Percentiles rank a stretch among this genome's conserved stretches.
These are phyloP conservation scores for Drosophila bunnanda DNA, from an alignment of 2,888 invertebrate genomes.

Conservation along the genomic window DNA sequence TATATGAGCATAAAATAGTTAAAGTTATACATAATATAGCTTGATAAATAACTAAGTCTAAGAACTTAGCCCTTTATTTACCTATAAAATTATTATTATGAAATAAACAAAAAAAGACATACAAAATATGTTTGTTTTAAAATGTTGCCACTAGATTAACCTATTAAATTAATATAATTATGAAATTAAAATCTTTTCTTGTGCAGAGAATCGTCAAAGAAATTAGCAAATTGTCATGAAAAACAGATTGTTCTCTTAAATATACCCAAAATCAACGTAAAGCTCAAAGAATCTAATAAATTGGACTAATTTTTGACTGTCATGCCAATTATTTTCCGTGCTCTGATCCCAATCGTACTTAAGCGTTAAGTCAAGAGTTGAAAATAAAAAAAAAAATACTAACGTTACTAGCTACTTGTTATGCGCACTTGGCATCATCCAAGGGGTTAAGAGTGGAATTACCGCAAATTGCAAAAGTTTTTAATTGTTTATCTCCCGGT, in stretches of 20 bases:
- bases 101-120: no score
- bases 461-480: conserved; percentile 80
- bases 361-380: neutral
- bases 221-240: neutral
- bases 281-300: neutral
- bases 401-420: conserved; percentile 23
- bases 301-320: neutral
- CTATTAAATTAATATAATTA: no score
- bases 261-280: neutral
- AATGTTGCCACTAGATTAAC: no score
- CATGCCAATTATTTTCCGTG: conserved; percentile 11
- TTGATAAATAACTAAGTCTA: no score
- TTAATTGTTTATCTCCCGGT: conserved; percentile 77
- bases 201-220: neutral
- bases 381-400: neutral
- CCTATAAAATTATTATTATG: no score
- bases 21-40: no score
- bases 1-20: no score
- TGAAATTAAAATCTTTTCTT: no score
- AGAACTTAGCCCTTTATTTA: no score
- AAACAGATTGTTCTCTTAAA: neutral
- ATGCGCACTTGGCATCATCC: conserved; percentile 43
- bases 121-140: no score
- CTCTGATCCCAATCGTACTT: conserved; percentile 17
- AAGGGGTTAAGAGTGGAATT: conserved; percentile 67